A percentile compares a stretch with the other conserved stretches of the same genome.
phyloP scores from a whole-genome alignment of 2,888 invertebrate genomes.

The Petrolisthes manimaculis region DNA sequence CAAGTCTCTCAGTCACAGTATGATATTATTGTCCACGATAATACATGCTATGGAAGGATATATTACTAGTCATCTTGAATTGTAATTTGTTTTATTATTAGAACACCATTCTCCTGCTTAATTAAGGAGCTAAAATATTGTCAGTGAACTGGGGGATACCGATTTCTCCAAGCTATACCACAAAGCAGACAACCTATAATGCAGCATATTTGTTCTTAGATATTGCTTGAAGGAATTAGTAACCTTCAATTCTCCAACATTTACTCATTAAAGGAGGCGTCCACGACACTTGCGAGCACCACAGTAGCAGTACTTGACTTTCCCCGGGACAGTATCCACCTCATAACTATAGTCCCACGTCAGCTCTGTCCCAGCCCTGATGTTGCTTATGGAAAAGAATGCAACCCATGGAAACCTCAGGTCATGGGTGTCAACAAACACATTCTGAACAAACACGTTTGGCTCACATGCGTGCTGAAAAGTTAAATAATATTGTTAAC shows the following conservation, averaged over 20 bases:
- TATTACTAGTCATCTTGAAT: no score
- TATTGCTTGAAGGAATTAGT: background rate
- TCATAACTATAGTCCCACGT: conserved; percentile 99
- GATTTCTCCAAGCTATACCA: no score
- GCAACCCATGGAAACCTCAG: conserved; percentile 94
- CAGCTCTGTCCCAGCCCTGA: conserved; percentile 91
- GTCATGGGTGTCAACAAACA: conserved; percentile 98
- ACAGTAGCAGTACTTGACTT: conserved; percentile 92
- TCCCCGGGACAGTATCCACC: conserved; percentile 92
- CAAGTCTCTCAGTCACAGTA: no score
- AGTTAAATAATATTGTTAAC: conserved; percentile 23
- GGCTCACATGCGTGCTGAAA: conserved; percentile 86
- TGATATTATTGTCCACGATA: no score
- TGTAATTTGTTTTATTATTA: no score
- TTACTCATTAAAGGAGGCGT: conserved; percentile 74
- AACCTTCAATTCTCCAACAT: conserved; percentile 47
- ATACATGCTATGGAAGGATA: no score
- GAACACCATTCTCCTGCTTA: no score
- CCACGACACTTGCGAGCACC: conserved; percentile 89
- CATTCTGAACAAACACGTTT: conserved; percentile 97
- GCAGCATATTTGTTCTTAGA: no score
- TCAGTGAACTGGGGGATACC: no score
- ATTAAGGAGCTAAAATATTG: no score
- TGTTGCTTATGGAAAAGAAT: conserved; percentile 86
- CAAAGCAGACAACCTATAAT: no score